Evolutionary conservation across 1,140 invertebrate species (phyloP), one percentile per base, ranked within the genome.

Genomic region (Brachionus plicatilis): DNA sequence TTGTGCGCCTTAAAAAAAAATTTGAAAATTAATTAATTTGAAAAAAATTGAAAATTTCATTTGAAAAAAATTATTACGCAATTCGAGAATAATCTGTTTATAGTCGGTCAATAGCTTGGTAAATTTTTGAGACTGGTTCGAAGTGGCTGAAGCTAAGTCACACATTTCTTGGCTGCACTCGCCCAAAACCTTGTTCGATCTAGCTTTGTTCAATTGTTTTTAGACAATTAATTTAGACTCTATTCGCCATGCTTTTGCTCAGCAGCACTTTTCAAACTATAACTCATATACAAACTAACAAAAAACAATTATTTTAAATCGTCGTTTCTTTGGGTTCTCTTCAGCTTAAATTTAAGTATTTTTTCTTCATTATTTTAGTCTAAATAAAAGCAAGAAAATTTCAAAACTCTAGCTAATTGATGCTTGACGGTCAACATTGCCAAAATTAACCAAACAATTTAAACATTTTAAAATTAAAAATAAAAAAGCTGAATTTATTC

Each of bases 1-100:
- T 89, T 97, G 95, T 84, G 94, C 92, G 85, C 95, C 91, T 92
- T 9, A 24, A 43, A 29, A 3, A 1, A 29, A 29, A n/a, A n/a
- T n/a, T n/a, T n/a, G n/a, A n/a, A n/a, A 37, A 37, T 37, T 6
- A 37, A 37, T 37, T 37, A 37, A 37, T 37, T 37, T 37, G 33
- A 37, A 37, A 37, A n/a, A 29, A 29, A 37, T 37, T 37, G 1
- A 37, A 37, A 37, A 37, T 5, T 37, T 3, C 3, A n/a, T n/a
- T 29, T 29, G 27, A 29, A 29, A 37, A 37, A 37, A 37, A 27
- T 75, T 76, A 29, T 82, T 82, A 82, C 79, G 20, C 24, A 82
- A 45, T 47, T 82, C 79, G 12, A 82, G 53, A 4, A 82, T 82
- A 7, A 82, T 82, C 53, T 82, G 79, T 20, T 82, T 82, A 11